Evolutionary conservation across 2,113 vertebrate genomes (phyloP).

Genomic region (Morone chrysops): DNA sequence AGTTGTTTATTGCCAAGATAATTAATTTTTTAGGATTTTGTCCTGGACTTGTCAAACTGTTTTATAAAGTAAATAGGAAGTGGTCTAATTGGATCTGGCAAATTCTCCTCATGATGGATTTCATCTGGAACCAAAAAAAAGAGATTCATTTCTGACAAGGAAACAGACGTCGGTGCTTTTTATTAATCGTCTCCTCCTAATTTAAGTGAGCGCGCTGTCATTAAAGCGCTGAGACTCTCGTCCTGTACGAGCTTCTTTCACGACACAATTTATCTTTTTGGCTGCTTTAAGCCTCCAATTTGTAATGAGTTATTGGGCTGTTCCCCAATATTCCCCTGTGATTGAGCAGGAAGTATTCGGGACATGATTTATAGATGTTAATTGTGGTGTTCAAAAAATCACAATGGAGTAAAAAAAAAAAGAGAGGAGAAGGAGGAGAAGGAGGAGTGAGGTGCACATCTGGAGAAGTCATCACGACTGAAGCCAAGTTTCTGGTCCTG

Average conservation of each 20-base stretch:
- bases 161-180: conserved; percentile 57
- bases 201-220: conserved; percentile 67
- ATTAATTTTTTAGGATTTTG: conserved; percentile 21
- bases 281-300: conserved; percentile 80
- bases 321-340: conserved; percentile 82
- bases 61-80: conserved; percentile 59
- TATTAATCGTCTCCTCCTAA: conserved; percentile 70
- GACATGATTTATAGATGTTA: conserved; percentile 86
- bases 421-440: conserved; percentile 46
- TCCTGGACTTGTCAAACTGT: conserved; percentile 30
- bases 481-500: conserved; percentile 84
- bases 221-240: conserved; percentile 66
- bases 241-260: conserved; percentile 63
- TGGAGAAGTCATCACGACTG: conserved; percentile 81
- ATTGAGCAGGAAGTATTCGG: conserved; percentile 84
- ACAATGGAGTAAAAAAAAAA: conserved; percentile 77
- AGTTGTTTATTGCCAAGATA: conserved; percentile 39
- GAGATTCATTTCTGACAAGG: conserved; percentile 33
- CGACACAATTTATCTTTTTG: conserved; percentile 75
- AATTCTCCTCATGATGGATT: conserved; percentile 59
- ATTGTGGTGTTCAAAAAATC: conserved; percentile 82
- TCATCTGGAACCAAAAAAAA: conserved; percentile 13
- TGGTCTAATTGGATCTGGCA: conserved; percentile 57
- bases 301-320: conserved; percentile 82
- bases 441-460: conserved; percentile 82